Evolutionary conservation across 1,140 invertebrate genomes (phyloP).

Genomic region (Anoplolepis gracilipes): DNA sequence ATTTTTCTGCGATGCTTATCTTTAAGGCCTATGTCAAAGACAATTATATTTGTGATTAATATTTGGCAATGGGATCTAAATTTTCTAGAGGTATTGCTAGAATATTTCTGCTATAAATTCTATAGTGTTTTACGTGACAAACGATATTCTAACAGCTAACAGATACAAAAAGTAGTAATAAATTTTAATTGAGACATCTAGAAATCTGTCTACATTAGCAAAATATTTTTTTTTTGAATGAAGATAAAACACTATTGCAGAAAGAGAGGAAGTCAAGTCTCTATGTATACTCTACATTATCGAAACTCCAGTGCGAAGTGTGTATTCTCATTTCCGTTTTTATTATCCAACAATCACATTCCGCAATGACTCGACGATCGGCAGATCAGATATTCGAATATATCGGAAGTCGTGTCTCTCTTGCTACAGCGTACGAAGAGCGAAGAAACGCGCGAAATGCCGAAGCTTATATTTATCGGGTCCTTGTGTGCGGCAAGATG

Average conservation of each 20-base stretch:
- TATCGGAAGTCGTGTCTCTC: slow-evolving; percentile 59
- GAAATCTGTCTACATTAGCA: too few species aligned
- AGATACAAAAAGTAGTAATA: too few species aligned
- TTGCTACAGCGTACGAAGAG: slow-evolving; percentile 65
- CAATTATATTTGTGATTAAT: too few species aligned
- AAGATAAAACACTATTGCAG: background rate
- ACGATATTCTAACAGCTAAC: too few species aligned
- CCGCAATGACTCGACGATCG: slow-evolving; percentile 9
- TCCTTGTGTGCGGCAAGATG: slow-evolving; percentile 51
- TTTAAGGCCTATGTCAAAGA: too few species aligned
- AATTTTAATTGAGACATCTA: too few species aligned
- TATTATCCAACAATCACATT: slow-evolving; percentile 28
- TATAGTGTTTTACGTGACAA: too few species aligned
- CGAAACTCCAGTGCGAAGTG: background rate
- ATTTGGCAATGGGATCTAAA: too few species aligned
- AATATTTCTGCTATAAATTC: too few species aligned
- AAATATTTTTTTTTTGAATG: too few species aligned
- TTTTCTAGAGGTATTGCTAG: too few species aligned
- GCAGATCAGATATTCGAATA: slow-evolving; percentile 44
- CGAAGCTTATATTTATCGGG: slow-evolving; percentile 73
- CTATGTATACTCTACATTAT: background rate
- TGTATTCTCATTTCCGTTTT: background rate
- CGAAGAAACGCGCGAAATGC: slow-evolving; percentile 69
- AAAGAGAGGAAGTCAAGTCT: background rate
- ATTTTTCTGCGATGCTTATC: too few species aligned